phyloP scores from a whole-genome alignment of 53 echinoderm and acorn worm genomes.

The Hippasteria phrygiana region DNA sequence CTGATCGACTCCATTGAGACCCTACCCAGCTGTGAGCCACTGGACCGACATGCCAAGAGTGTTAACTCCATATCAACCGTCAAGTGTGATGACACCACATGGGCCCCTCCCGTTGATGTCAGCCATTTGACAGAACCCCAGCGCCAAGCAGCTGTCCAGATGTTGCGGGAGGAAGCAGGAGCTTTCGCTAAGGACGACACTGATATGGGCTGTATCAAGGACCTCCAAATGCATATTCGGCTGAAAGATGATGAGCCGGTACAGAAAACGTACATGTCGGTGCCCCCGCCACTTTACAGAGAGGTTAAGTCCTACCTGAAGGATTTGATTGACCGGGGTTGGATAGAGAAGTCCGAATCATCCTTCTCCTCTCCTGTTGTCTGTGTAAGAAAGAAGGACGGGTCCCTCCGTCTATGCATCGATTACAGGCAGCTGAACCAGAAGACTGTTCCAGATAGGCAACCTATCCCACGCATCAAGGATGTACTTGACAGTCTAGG shows the following conservation, averaged over 20 bases:
- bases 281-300: constrained; percentile 55
- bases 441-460: constrained; percentile 53
- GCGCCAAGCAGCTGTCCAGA: neutral
- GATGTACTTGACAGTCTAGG: constrained; percentile 48
- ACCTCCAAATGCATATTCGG: constrained; percentile 33
- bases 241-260: constrained; percentile 59
- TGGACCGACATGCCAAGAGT: too few species aligned
- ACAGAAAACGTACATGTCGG: constrained; percentile 67
- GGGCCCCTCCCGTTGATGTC: constrained; percentile 45
- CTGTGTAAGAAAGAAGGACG: constrained; percentile 72
- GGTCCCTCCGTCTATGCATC: constrained; percentile 59
- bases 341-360: constrained; percentile 67
- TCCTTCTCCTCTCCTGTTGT: constrained; percentile 67
- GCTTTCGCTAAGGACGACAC: constrained; percentile 64
- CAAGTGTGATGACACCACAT: neutral
- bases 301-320: constrained; percentile 67
- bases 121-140: constrained; percentile 22
- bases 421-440: constrained; percentile 50
- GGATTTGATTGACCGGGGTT: constrained; percentile 52
- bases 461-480: constrained; percentile 17
- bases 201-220: constrained; percentile 29
- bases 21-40: neutral
- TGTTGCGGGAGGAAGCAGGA: constrained; percentile 54
- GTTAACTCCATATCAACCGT: too few species aligned
- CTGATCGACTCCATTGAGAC: neutral